Evolutionary conservation across 2,113 vertebrate genomes (phyloP).

Genomic region (Phaetusa simplex): DNA sequence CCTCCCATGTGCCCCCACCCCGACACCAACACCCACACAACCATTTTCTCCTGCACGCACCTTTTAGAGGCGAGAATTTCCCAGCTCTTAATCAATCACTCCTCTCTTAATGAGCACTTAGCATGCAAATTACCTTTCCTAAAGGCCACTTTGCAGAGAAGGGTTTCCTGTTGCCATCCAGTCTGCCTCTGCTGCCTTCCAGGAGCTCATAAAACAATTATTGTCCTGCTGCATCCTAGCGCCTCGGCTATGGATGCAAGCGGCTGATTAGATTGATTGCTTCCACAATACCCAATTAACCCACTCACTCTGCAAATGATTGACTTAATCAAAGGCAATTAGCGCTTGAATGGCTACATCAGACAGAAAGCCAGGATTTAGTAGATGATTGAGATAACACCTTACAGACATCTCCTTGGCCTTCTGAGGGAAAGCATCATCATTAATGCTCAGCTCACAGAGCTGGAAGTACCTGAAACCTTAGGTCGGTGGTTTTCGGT

Average conservation of each 20-base stretch:
- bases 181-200: conserved; percentile 49
- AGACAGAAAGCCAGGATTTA: conserved; percentile 31
- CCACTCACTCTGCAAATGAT: conserved; percentile 45
- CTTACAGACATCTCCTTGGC: background rate
- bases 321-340: conserved; percentile 70
- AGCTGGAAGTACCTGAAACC: background rate
- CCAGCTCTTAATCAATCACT: background rate
- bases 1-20: background rate
- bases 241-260: conserved; percentile 10
- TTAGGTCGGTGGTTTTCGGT: background rate
- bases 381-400: background rate
- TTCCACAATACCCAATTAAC: conserved; percentile 70
- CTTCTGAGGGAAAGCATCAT: background rate
- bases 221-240: background rate
- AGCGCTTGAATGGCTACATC: conserved; percentile 14
- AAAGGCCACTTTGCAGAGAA: background rate
- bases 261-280: conserved; percentile 60
- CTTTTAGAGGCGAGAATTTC: background rate
- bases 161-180: conserved; percentile 26
- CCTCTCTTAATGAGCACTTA: background rate
- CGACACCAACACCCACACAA: background rate
- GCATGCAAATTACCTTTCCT: conserved; percentile 25
- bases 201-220: conserved; percentile 59
- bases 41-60: background rate
- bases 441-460: background rate